Base-by-base conservation (phyloP, 2,113 vertebrate species). In the Naja naja region DNA sequence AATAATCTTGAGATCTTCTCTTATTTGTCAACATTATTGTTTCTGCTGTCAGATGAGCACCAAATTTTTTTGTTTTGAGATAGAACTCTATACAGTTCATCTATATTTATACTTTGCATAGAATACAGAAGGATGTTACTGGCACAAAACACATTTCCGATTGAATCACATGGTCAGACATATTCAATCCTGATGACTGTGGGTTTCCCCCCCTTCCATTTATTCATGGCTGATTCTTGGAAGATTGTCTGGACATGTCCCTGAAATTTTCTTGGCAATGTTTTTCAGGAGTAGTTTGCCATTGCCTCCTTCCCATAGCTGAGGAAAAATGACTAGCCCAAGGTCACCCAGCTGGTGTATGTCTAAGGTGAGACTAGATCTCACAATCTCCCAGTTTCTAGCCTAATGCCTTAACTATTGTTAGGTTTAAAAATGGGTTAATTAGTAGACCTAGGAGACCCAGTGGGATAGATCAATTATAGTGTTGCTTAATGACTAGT, bases 121-220 rank as follows among this genome's bases (percentile, higher is more conserved):
- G 18, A 54, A 54, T 20, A 18, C 8, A 88, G 49, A 88, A 54
- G 18, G 18, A 20, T 20, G n/a, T 34, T 54, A 18, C 52, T 88
- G 6, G 52, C 87, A 54, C 64, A n/a, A 16, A 16, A n/a, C 30
- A 14, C 0, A 69, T 69, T 69, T 69, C 12, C 14, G 30, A n/a
- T 69, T 69, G 30, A 69, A n/a, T n/a, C 60, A 69, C 27, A n/a
- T n/a, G 12, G 30, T 69, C 14, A 69, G 14, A 2, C n/a, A 69
- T 69, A 69, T n/a, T 34, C 64, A 69, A 69, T 69, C 64, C 30
- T n/a, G 30, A 11, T 27, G 58, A 27, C 25, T 60, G 25, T 58
- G 25, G 25, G 12, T 14, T n/a, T 4, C 2, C 0, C 12, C 1
- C 10, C 0, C 4, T n/a, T 34, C 30, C 5, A 34, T 34, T 69